Evolutionary conservation across 2,113 vertebrate species (phyloP).

Genomic region (Physeter macrocephalus): DNA sequence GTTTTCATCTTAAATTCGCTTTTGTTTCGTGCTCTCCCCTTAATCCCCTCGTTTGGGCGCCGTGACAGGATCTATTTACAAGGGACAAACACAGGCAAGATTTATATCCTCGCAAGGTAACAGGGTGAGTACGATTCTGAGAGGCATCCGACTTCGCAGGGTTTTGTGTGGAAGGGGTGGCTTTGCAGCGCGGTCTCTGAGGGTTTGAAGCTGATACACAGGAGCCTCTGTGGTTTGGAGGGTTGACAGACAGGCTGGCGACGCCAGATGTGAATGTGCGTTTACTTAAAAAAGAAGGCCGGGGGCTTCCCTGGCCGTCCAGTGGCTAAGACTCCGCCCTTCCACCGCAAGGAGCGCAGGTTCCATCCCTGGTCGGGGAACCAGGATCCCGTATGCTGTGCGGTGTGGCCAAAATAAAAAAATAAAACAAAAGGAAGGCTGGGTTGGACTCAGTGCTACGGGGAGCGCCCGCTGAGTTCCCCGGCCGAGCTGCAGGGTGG

Average conservation of each 20-base stretch:
- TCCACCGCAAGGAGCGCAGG: too few relatives aligned
- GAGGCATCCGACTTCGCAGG: not conserved
- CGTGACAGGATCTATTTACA: not conserved
- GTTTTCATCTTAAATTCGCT: not conserved
- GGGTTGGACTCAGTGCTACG: rapidly evolving
- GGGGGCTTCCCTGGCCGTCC: too few relatives aligned
- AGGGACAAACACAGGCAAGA: not conserved
- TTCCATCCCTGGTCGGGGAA: too few relatives aligned
- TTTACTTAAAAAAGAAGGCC: too few relatives aligned
- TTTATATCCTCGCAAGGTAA: not conserved
- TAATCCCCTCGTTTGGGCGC: not conserved
- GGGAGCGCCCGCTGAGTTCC: not conserved
- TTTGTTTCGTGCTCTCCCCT: not conserved
- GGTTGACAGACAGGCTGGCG: rapidly evolving
- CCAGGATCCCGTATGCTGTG: too few relatives aligned
- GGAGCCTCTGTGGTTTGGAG: not conserved
- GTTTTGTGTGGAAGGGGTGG: not conserved
- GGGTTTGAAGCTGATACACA: not conserved
- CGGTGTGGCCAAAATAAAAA: too few relatives aligned
- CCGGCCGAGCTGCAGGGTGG: not conserved
- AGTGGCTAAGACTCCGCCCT: too few relatives aligned
- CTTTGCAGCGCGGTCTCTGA: rapidly evolving
- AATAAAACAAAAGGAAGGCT: too few relatives aligned
- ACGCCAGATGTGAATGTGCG: not conserved
- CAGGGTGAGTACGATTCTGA: rapidly evolving